A percentile compares a stretch with the other conserved stretches of the same genome.
Evolutionary conservation across 2,888 invertebrate genomes (phyloP).

Genomic region (Copidosoma aretas): DNA sequence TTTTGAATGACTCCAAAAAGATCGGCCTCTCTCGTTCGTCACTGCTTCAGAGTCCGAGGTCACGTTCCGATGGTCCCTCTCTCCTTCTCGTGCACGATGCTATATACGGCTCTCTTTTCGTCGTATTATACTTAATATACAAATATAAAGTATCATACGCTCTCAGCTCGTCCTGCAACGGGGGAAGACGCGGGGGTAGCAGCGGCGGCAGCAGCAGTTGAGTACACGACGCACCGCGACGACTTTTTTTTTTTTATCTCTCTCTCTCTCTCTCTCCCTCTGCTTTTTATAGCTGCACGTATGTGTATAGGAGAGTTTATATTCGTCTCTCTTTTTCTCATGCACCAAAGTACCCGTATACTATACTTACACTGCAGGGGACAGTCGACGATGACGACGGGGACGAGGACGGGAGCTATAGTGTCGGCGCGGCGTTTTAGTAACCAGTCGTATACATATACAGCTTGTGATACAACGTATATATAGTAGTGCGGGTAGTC

Average conservation of each 20-base stretch:
- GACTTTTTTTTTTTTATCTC: neutral
- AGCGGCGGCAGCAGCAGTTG: neutral
- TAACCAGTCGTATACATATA: too few species aligned
- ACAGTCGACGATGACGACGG: neutral
- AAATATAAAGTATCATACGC: slow-evolving; percentile 14
- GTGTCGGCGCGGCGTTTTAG: slow-evolving; percentile 30
- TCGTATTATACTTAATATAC: too few species aligned
- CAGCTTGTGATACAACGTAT: too few species aligned
- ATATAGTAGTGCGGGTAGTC: slow-evolving; percentile 43
- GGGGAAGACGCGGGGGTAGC: slow-evolving; percentile 34
- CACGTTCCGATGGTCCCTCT: slow-evolving; percentile 29
- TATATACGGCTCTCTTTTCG: neutral
- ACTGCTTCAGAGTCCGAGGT: slow-evolving; percentile 30
- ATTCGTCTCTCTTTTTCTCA: neutral
- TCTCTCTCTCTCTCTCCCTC: too few species aligned
- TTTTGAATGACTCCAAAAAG: neutral
- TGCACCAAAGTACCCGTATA: neutral
- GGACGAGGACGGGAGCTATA: slow-evolving; percentile 12
- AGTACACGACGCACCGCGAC: neutral
- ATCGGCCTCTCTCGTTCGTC: too few species aligned
- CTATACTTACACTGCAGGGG: too few species aligned
- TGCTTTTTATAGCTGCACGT: too few species aligned
- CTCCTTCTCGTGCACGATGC: slow-evolving; percentile 17
- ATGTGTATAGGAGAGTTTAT: too few species aligned
- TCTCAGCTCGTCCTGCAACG: slow-evolving; percentile 8